Conservation (phyloP, 2,797 vertebrate species). For the Apodemus agrarius region DNA sequence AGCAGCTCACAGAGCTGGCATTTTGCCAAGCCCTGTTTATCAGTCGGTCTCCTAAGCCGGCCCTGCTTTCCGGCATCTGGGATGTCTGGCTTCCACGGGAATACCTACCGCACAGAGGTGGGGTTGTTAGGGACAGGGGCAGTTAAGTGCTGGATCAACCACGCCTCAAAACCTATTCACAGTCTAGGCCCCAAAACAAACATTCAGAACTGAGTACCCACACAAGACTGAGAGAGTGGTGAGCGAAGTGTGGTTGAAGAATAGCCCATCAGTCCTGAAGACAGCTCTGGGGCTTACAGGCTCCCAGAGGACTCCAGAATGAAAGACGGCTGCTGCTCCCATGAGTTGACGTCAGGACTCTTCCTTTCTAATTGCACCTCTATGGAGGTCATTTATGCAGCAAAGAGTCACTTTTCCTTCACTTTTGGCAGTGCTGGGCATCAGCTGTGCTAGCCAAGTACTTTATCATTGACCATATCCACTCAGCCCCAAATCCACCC, state of each 20-base stretch:
- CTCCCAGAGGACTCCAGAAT: background rate
- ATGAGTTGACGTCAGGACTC: background rate
- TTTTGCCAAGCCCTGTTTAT: background rate
- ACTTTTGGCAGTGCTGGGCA: background rate
- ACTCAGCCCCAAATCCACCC: background rate
- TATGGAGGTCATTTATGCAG: background rate
- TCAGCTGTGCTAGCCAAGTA: background rate
- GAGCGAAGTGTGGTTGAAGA: background rate
- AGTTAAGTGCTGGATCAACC: background rate
- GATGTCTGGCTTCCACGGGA: background rate
- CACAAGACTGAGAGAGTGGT: background rate
- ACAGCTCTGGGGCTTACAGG: background rate
- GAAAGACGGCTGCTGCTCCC: background rate
- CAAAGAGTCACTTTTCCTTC: background rate
- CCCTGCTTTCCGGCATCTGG: background rate
- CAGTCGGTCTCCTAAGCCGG: background rate
- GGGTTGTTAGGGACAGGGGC: background rate
- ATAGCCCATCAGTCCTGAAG: background rate
- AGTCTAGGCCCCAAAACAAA: background rate
- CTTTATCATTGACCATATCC: background rate
- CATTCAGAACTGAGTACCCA: background rate
- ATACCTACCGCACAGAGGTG: too few species aligned
- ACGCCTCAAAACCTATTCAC: background rate
- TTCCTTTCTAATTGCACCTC: constrained; percentile 11
- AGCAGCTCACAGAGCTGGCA: background rate